Base-by-base conservation (phyloP, 2,888 invertebrate species). In the Rhagium mordax region DNA sequence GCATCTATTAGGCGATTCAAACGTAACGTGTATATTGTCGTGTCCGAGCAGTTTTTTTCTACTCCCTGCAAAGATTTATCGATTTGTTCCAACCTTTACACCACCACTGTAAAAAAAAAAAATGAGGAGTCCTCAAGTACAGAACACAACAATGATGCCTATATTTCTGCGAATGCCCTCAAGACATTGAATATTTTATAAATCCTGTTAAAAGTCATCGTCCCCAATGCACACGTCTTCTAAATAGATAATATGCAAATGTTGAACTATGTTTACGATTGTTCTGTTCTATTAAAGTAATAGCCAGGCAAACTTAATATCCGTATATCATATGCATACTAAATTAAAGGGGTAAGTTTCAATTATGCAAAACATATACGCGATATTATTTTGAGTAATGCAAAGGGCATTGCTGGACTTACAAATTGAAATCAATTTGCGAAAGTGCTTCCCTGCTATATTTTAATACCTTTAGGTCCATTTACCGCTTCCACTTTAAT, bases 381-480 rank as follows among this genome's bases (percentile, higher is more conserved):
- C n/a, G 24, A 20, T 53, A 53, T 21, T 27, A 24, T 27, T 55
- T 15, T 55, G 55, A 55, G 24, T 55, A 24, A 55, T 24, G 55
- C n/a, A 55, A 24, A 21, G 24, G 55, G 3, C 24, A 55, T 27
- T 24, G 3, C 21, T 24, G n/a, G 20, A n/a, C n/a, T 20, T 55
- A 24, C 21, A 55, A 24, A 55, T 20, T 55, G 21, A 27, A 55
- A n/a, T 20, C 55, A 20, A 55, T 55, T 55, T 55, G 55, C n/a
- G n/a, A 55, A 27, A 55, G 59, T 33, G 59, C 15, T 59, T 16
- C 4, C n/a, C 18, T 13, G 16, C 16, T 59, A 59, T 55, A 15
- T 33, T 59, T 59, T 59, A 59, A 59, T 29, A 6, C 41, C 41
- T 3, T 5, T 5, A 41, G 41, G 41, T n/a, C 41, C n/a, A 3